A percentile compares a stretch with the other conserved stretches of the same genome.
Conservation (phyloP, 2,888 invertebrate species). For the Myopa tessellatipennis region DNA sequence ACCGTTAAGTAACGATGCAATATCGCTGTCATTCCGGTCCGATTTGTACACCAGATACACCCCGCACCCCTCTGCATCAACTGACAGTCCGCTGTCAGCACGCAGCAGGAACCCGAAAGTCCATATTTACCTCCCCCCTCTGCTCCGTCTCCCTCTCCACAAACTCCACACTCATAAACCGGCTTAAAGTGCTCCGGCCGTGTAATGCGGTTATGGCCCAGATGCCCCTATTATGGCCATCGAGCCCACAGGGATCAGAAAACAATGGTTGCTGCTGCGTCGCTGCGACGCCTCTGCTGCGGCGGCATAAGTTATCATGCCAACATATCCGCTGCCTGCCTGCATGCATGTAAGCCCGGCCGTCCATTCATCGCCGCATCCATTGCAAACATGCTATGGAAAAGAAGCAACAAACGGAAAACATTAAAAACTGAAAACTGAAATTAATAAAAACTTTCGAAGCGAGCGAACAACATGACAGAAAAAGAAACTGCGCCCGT, state of each 20-base stretch:
- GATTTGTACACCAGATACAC: no score
- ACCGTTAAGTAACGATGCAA: no score
- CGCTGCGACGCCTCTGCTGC: neutral
- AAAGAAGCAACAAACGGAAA: neutral
- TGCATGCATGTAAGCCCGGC: neutral
- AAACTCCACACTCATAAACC: neutral
- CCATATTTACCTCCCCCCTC: no score
- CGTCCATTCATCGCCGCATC: neutral
- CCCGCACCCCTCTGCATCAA: no score
- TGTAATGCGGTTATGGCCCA: neutral
- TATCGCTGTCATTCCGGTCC: no score
- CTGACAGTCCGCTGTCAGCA: no score
- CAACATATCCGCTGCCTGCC: neutral
- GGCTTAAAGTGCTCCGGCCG: neutral
- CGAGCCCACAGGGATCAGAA: neutral
- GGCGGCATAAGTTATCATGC: neutral
- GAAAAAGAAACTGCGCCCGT: neutral
- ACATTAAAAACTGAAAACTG: conserved; percentile 9
- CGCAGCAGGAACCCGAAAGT: no score
- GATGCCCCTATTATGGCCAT: neutral
- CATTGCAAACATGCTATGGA: neutral
- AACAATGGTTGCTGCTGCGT: neutral
- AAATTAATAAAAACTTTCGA: conserved; percentile 22
- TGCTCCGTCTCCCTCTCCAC: neutral
- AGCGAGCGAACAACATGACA: neutral